Percentiles rank a stretch among this genome's conserved stretches.
These are phyloP conservation scores for Melanotus villosus DNA, from an alignment of 2,888 invertebrate genomes.

Conservation along the genomic window DNA sequence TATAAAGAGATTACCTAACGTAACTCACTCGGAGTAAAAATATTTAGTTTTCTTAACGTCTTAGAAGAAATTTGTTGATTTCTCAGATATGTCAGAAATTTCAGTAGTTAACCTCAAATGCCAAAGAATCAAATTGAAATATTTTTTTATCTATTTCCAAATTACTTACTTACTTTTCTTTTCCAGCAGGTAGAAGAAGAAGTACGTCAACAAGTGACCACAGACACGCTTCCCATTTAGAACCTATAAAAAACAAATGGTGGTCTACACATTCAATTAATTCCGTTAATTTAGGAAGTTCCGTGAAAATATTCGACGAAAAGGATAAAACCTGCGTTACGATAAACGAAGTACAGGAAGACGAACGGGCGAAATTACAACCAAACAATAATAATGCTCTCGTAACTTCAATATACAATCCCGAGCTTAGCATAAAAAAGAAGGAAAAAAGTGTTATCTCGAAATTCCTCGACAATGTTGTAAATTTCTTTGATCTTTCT, in stretches of 20 bases:
- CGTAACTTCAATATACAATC: conserved; percentile 44
- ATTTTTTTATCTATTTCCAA: too few species aligned
- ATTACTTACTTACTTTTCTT: too few species aligned
- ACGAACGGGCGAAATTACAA: conserved; percentile 42
- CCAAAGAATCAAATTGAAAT: too few species aligned
- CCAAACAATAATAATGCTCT: background rate
- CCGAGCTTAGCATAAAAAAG: conserved; percentile 51
- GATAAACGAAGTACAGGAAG: conserved; percentile 13
- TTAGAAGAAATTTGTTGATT: too few species aligned
- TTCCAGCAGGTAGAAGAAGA: background rate
- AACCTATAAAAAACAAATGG: conserved; percentile 66
- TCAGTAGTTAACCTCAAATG: too few species aligned
- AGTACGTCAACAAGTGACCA: conserved; percentile 3
- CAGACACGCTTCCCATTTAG: background rate
- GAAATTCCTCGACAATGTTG: conserved; percentile 63
- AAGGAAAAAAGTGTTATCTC: conserved; percentile 51
- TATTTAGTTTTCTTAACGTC: too few species aligned
- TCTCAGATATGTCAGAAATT: too few species aligned
- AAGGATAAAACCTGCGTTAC: background rate
- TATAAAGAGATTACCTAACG: too few species aligned
- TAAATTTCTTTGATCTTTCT: conserved; percentile 76
- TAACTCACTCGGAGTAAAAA: too few species aligned
- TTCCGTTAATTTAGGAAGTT: conserved; percentile 73
- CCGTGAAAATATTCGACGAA: conserved; percentile 73
- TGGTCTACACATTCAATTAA: conserved; percentile 71